Conservation (phyloP, 2,888 invertebrate genomes). For the Amphipyra tragopoginis region DNA sequence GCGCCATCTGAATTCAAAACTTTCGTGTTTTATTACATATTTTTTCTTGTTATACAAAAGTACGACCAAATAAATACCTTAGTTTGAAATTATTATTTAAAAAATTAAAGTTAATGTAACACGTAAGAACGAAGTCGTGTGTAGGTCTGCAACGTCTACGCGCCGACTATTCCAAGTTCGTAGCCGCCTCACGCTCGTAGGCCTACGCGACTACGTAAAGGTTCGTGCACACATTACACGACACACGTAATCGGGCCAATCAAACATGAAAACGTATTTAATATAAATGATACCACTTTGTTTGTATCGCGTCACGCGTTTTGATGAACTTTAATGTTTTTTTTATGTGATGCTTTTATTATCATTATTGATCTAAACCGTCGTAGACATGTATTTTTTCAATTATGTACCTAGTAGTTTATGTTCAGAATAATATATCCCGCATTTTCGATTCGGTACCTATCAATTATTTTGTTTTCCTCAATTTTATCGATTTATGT, state of each 20-base stretch:
- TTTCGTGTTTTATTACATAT: conserved; percentile 29
- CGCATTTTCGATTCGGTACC: neutral
- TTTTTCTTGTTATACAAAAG: conserved; percentile 3
- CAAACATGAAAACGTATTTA: conserved; percentile 24
- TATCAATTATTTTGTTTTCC: neutral
- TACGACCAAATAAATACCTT: conserved; percentile 14
- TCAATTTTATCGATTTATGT: too few relatives aligned
- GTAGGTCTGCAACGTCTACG: conserved; percentile 59
- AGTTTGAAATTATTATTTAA: conserved; percentile 6
- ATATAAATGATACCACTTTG: conserved; percentile 28
- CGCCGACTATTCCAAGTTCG: conserved; percentile 60
- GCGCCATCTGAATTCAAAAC: conserved; percentile 73
- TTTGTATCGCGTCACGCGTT: conserved; percentile 9
- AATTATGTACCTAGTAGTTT: neutral
- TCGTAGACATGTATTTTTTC: conserved; percentile 15
- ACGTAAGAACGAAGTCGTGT: conserved; percentile 37
- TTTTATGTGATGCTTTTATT: conserved; percentile 29
- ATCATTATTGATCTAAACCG: conserved; percentile 17
- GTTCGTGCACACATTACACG: conserved; percentile 44
- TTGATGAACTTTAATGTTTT: conserved; percentile 30
- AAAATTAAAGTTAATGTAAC: conserved; percentile 7
- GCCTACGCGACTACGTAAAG: conserved; percentile 57
- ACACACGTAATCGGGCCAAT: conserved; percentile 30
- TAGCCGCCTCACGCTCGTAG: conserved; percentile 43
- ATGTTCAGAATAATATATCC: neutral